Base-by-base conservation (phyloP, 2,888 invertebrate genomes). In the Synergus umbraculus region DNA sequence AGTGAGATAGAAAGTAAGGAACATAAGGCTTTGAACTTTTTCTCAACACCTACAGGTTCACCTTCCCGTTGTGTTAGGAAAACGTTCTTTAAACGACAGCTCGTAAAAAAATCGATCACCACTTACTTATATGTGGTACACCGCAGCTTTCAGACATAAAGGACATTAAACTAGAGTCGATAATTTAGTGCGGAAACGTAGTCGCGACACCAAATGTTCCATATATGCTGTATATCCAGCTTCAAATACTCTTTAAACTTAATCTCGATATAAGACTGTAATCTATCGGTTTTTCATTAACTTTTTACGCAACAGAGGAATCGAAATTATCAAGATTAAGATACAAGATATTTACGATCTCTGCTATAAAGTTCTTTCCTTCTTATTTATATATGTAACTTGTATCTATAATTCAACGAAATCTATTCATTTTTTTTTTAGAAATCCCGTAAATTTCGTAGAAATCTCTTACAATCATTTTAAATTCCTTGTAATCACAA, bases 51-150 rank as follows among this genome's bases (percentile, higher is more conserved):
- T 44, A 44, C 5, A 13, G 49, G 3, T 49, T 44, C 44, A 44
- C n/a, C 54, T 60, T 60, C 1, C 12, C 49, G 7, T 10, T 49
- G 29, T 49, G 22, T 69, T 22, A 60, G 5, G 22, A 15, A 29
- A 49, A 58, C 54, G 76, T 79, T 54, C 58, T 54, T 73, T 76
- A 81, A 81, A 76, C 54, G 58, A 76, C 41, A 18, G 65, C 46
- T 78, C 78, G 78, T 81, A 78, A 80, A 81, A 80, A 78, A 76
- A 77, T 77, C 76, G 76, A 79, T 79, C 73, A 78, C 60, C 46
- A 60, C 79, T 81, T 81, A 37, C 37, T 37, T 37, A 37, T 37
- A 77, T 77, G 66, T 66, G 46, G 76, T 63, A 63, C 65, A 79
- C 76, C 81, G 73, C 64, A 41, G 46, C 78, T 79, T 79, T 78